Conservation (phyloP, 1,140 invertebrate genomes). For the Vanessa atalanta region DNA sequence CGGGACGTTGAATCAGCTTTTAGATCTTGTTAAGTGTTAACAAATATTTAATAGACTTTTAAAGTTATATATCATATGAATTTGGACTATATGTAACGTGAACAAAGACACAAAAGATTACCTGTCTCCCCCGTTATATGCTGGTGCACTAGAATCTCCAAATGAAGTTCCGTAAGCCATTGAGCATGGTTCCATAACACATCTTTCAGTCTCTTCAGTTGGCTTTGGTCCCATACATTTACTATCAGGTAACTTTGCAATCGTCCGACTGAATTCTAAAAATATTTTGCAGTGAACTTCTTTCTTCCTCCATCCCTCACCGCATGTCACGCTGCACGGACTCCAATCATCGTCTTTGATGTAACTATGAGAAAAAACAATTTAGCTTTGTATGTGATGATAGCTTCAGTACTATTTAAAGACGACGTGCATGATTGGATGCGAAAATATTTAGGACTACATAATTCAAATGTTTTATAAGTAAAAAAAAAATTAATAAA, state of each 20-base stretch:
- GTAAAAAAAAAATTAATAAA: not conserved
- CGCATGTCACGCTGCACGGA: constrained; percentile 93
- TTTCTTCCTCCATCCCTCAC: constrained; percentile 90
- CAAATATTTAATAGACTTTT: constrained; percentile 21
- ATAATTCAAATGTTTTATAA: not conserved
- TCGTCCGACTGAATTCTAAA: constrained; percentile 92
- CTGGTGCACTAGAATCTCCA: constrained; percentile 83
- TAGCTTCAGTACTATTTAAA: not conserved
- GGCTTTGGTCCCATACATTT: constrained; percentile 93
- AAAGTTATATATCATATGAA: no score
- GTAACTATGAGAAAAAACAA: constrained; percentile 68
- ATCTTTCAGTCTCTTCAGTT: constrained; percentile 88
- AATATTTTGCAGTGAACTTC: constrained; percentile 96
- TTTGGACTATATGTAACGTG: not conserved
- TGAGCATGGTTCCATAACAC: constrained; percentile 88
- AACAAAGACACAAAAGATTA: constrained; percentile 32
- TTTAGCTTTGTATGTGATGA: constrained; percentile 4
- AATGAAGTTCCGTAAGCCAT: constrained; percentile 83
- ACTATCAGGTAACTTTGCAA: constrained; percentile 92
- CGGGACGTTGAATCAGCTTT: constrained; percentile 56
- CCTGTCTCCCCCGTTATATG: constrained; percentile 68
- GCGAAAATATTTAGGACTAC: constrained; percentile 41
- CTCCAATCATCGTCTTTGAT: constrained; percentile 89
- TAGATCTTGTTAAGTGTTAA: constrained; percentile 30
- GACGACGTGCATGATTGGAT: constrained; percentile 45